Evolutionary conservation across 2,797 vertebrate genomes (phyloP).

Genomic region (Mus caroli): DNA sequence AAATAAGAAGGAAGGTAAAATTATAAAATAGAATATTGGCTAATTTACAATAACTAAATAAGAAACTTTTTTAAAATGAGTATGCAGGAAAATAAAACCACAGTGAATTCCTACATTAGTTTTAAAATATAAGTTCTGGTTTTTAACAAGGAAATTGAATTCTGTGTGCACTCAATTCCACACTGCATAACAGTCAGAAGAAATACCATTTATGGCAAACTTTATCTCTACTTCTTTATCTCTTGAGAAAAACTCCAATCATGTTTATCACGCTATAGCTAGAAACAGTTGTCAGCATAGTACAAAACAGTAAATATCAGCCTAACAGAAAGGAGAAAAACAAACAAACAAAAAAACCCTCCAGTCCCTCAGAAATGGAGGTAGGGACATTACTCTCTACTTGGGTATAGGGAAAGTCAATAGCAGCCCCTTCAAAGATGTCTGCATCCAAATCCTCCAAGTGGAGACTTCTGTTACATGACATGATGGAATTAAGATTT

Average conservation of each 20-base stretch:
- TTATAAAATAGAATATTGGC: not conserved
- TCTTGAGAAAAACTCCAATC: not conserved
- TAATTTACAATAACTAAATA: not conserved
- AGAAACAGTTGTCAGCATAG: not conserved
- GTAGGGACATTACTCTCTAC: not conserved
- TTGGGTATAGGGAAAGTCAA: not conserved
- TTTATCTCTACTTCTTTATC: slow-evolving; percentile 44
- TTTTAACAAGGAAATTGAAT: slow-evolving; percentile 31
- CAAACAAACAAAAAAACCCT: not conserved
- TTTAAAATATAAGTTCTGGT: not conserved
- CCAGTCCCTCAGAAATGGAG: not conserved
- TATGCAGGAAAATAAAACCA: not conserved
- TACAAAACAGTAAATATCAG: not conserved
- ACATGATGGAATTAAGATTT: not conserved
- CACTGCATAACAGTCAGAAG: not conserved
- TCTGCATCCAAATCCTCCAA: not conserved
- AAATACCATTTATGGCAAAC: not conserved
- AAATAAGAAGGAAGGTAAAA: slow-evolving; percentile 30
- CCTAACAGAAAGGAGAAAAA: not conserved
- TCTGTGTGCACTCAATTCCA: slow-evolving; percentile 10
- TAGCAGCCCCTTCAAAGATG: not conserved
- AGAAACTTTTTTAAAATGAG: not conserved
- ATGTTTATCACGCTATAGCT: not conserved
- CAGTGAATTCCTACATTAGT: slow-evolving; percentile 25
- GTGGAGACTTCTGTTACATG: not conserved